These are phyloP conservation scores for Autographa pulchrina DNA, from an alignment of 2,888 invertebrate species.

Conservation along the genomic window DNA sequence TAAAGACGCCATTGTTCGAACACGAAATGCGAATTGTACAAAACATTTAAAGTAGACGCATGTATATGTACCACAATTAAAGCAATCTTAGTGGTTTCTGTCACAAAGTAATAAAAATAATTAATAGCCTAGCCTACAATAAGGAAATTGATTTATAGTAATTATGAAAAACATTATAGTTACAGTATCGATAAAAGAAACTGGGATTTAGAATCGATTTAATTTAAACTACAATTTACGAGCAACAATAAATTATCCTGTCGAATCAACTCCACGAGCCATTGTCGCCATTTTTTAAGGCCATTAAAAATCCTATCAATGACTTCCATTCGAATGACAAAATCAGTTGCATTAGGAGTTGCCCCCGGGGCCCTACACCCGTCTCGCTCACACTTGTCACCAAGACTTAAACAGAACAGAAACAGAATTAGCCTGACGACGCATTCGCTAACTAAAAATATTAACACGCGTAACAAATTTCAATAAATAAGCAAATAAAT, in stretches of 20 bases:
- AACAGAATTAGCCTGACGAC: slow-evolving; percentile 67
- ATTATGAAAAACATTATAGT: slow-evolving; percentile 79
- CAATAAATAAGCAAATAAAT: slow-evolving; percentile 88
- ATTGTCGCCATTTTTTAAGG: slow-evolving; percentile 87
- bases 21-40: slow-evolving; percentile 57
- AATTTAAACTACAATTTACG: slow-evolving; percentile 87
- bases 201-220: slow-evolving; percentile 83
- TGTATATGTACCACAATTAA: slow-evolving; percentile 21
- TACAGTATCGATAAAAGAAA: slow-evolving; percentile 77
- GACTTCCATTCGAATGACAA: slow-evolving; percentile 79
- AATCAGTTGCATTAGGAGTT: slow-evolving; percentile 78
- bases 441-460: slow-evolving; percentile 73
- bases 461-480: slow-evolving; percentile 86
- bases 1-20: slow-evolving; percentile 58
- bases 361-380: slow-evolving; percentile 58
- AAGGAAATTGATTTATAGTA: slow-evolving; percentile 80
- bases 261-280: slow-evolving; percentile 78
- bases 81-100: slow-evolving; percentile 23
- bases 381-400: slow-evolving; percentile 73
- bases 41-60: slow-evolving; percentile 31
- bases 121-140: slow-evolving; percentile 56
- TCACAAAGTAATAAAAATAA: slow-evolving; percentile 55
- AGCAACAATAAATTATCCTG: slow-evolving; percentile 84
- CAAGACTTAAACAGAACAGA: slow-evolving; percentile 64
- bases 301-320: slow-evolving; percentile 88